A percentile compares a stretch with the other conserved stretches of the same genome.
Evolutionary conservation across 2,113 vertebrate genomes (phyloP).

Genomic region (Heteronetta atricapilla): DNA sequence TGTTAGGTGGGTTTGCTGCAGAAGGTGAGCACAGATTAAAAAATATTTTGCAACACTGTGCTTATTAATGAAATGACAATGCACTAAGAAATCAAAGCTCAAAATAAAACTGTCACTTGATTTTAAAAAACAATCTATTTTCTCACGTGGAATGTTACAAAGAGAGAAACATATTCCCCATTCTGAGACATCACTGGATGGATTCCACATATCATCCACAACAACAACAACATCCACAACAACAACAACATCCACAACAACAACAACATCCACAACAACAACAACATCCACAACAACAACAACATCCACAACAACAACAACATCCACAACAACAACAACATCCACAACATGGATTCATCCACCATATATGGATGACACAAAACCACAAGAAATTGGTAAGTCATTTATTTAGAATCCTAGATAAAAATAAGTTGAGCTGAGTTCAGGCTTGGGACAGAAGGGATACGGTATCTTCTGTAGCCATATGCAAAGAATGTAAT

Average conservation of each 20-base stretch:
- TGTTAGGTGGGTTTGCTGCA: background rate
- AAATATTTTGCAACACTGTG: background rate
- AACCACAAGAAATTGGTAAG: background rate
- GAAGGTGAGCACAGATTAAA: conserved; percentile 52
- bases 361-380: background rate
- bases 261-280: no score
- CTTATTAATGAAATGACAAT: background rate
- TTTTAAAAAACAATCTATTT: conserved; percentile 8
- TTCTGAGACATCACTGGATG: background rate
- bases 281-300: no score
- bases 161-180: background rate
- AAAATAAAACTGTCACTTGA: background rate
- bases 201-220: no score
- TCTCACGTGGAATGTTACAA: background rate
- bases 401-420: background rate
- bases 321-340: no score
- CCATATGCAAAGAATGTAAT: background rate
- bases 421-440: background rate
- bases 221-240: no score
- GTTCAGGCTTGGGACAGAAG: background rate
- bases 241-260: no score
- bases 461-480: background rate
- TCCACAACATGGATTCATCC: background rate
- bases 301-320: no score
- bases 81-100: background rate